Percentiles rank a stretch among this genome's conserved stretches.
phyloP scores from a whole-genome alignment of 2,797 vertebrate genomes.

The Darevskia nairensis region DNA sequence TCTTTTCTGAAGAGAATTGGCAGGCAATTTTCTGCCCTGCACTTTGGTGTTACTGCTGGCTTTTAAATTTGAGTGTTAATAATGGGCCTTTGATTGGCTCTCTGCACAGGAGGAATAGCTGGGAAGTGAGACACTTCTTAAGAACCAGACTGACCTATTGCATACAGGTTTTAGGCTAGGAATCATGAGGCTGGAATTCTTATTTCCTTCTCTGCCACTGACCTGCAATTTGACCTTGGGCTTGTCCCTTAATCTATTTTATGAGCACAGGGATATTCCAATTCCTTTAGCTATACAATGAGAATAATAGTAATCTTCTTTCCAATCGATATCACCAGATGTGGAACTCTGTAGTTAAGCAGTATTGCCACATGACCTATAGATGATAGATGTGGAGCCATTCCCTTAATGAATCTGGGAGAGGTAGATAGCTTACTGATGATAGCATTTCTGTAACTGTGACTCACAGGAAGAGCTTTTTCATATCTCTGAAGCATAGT shows the following conservation, averaged over 20 bases:
- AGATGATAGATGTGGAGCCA: neutral
- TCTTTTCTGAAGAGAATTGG: neutral
- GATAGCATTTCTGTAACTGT: neutral
- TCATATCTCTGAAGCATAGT: constrained; percentile 48
- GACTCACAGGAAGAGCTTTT: constrained; percentile 49
- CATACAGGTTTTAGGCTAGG: neutral
- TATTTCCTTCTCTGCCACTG: constrained; percentile 3
- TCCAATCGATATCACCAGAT: neutral
- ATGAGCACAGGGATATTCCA: neutral
- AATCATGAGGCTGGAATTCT: neutral
- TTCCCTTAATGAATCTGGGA: neutral
- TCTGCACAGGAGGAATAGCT: accelerated
- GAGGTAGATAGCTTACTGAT: constrained; percentile 15
- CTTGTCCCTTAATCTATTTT: constrained; percentile 25
- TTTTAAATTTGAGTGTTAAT: neutral
- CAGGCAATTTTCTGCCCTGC: neutral
- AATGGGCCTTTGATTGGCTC: neutral
- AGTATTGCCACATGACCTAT: neutral
- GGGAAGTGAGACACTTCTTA: neutral
- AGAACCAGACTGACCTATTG: neutral
- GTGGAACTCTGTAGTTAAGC: neutral
- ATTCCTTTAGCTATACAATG: accelerated
- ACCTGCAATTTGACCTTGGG: neutral
- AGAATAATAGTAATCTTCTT: neutral
- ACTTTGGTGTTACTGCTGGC: neutral